Percentiles rank a stretch among this genome's conserved stretches.
These are phyloP conservation scores for Zosterops pallidus DNA, from an alignment of 2,113 vertebrate species.

Conservation along the genomic window DNA sequence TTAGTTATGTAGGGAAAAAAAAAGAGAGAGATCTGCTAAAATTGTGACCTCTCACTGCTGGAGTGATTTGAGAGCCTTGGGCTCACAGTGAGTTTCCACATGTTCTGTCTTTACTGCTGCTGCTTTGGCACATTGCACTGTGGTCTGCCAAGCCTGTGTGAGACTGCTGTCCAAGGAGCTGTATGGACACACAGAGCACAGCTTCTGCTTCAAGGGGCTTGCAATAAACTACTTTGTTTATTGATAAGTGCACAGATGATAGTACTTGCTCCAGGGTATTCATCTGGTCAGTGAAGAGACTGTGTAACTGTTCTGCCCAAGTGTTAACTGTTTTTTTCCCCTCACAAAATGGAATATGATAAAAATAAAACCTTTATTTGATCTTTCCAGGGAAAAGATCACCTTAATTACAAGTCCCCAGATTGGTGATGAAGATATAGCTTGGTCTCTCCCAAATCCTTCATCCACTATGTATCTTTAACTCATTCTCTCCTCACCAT, in stretches of 20 bases:
- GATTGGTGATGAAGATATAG: not conserved
- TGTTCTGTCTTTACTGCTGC: not conserved
- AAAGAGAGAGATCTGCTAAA: not conserved
- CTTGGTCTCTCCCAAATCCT: not conserved
- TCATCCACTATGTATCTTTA: not conserved
- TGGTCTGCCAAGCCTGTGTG: not conserved
- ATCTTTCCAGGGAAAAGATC: not conserved
- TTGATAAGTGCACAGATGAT: not conserved
- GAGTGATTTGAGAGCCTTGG: not conserved
- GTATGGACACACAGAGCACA: not conserved
- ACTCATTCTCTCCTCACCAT: not conserved
- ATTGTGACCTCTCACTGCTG: not conserved
- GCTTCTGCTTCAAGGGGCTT: not conserved
- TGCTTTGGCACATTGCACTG: not conserved
- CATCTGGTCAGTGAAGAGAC: not conserved
- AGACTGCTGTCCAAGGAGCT: not conserved
- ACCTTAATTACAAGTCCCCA: not conserved
- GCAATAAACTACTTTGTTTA: not conserved
- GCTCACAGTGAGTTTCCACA: not conserved
- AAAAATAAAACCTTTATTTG: not conserved
- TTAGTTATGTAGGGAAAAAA: not conserved
- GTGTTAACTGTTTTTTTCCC: fast-evolving
- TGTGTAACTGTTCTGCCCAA: not conserved
- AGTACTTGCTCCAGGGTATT: not conserved
- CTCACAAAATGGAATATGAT: not conserved